A percentile compares a stretch with the other conserved stretches of the same genome.
phyloP scores from a whole-genome alignment of 1,140 invertebrate species.

The Drosophila grimshawi region DNA sequence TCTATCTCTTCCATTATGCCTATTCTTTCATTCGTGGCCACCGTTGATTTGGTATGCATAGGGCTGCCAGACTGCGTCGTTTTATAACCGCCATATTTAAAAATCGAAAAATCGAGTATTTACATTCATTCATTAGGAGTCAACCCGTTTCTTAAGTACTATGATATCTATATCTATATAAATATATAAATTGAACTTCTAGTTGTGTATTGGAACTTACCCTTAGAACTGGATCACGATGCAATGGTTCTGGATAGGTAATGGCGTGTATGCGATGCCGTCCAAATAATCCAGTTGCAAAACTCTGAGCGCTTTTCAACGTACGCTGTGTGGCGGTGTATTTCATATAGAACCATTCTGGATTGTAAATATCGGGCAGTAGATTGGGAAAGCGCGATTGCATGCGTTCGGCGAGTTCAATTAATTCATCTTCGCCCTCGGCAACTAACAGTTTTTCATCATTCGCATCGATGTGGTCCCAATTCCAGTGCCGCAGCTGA shows the following conservation, averaged over 20 bases:
- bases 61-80: not conserved
- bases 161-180: not conserved
- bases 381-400: constrained; percentile 87
- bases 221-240: constrained; percentile 89
- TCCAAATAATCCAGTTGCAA: constrained; percentile 90
- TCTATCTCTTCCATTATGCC: constrained; percentile 1
- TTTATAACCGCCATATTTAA: not conserved
- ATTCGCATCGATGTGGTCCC: constrained; percentile 70
- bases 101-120: not conserved
- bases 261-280: constrained; percentile 86
- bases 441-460: constrained; percentile 86
- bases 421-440: constrained; percentile 89
- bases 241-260: constrained; percentile 87
- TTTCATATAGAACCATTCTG: constrained; percentile 88
- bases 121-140: not conserved
- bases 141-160: not conserved
- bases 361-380: constrained; percentile 86
- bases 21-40: constrained; percentile 2
- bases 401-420: constrained; percentile 88
- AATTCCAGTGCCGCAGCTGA: constrained; percentile 86
- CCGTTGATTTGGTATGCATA: not conserved
- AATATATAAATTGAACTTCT: not conserved
- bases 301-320: constrained; percentile 89
- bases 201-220: constrained; percentile 85
- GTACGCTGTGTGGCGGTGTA: constrained; percentile 91